Evolutionary conservation across 2,113 vertebrate species (phyloP), one percentile per base, ranked within the genome.

Genomic region (Mirza zaza): DNA sequence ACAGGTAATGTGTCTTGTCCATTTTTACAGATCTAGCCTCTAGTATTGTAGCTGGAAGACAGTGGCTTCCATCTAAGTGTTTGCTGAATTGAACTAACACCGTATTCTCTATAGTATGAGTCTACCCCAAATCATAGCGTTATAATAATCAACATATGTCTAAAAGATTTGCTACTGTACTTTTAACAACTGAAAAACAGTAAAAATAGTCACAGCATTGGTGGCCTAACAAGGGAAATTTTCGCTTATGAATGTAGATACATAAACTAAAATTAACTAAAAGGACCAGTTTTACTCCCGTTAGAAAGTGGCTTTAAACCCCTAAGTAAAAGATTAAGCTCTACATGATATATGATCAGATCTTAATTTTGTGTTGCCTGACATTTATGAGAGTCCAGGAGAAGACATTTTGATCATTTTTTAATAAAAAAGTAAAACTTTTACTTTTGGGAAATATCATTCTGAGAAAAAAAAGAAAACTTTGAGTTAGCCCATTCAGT

Each of bases 321-420:
- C 32, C 6, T 39, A 92, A 45, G 11, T 48, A 91, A 93, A 97
- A 95, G 8, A 86, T 79, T 79, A 94, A 90, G 8, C 8, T 3
- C 20, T 13, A 57, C 10, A 29, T 65, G 48, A 71, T 65, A 92
- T 80, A 90, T 48, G 32, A 90, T 70, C 36, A 84, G 20, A 76
- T 12, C 27, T 92, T 91, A 93, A 89, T 83, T 95, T 96, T 50
- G 68, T 68, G 36, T 89, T 86, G 7, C n/a, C 48, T 94, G 52
- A 59, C 57, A 95, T 45, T 77, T 73, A 32, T 67, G 59, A 65
- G 15, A 52, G 23, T 57, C 8, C 27, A 52, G 27, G 71, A 39
- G 5, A 85, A 88, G 59, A 76, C 15, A 75, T 80, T 93, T 91
- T 97, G 65, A 15, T 87, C 1, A 34, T 27, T 34, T 57, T 61